phyloP scores from a whole-genome alignment of 2,888 invertebrate genomes.

The Melinaea marsaeus region DNA sequence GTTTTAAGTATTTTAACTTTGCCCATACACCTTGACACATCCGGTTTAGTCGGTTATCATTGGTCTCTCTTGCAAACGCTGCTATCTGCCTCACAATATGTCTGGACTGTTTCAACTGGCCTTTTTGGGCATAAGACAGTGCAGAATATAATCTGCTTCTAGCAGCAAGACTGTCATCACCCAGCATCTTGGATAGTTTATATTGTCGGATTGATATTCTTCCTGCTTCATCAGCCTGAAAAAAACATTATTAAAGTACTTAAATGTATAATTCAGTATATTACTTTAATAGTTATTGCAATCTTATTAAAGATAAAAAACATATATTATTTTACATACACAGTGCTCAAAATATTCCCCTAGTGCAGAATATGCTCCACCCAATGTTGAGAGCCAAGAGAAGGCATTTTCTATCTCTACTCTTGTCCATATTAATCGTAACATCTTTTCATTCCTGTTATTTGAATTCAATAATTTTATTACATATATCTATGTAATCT shows the following conservation, averaged over 20 bases:
- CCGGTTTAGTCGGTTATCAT: constrained; percentile 82
- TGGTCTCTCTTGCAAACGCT: constrained; percentile 55
- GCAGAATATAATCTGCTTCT: constrained; percentile 92
- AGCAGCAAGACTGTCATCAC: constrained; percentile 88
- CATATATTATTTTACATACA: constrained; percentile 71
- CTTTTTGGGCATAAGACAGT: constrained; percentile 91
- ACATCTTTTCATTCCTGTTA: constrained; percentile 65
- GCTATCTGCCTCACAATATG: constrained; percentile 75
- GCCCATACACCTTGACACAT: constrained; percentile 95
- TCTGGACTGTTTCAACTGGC: constrained; percentile 80
- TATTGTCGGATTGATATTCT: constrained; percentile 92
- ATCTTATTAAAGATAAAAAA: neutral
- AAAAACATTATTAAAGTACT: constrained; percentile 1
- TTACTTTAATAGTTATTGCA: neutral
- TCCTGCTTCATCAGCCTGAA: constrained; percentile 91
- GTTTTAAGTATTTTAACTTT: constrained; percentile 81
- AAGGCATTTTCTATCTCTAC: constrained; percentile 89
- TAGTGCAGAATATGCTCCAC: constrained; percentile 96
- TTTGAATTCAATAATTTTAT: neutral
- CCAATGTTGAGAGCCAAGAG: constrained; percentile 97
- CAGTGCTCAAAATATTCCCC: constrained; percentile 91
- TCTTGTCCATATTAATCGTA: constrained; percentile 74
- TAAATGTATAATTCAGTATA: too few species aligned
- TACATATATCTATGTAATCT: neutral
- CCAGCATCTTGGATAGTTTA: constrained; percentile 86